Evolutionary conservation across 2,113 vertebrate species (phyloP), one percentile per base, ranked within the genome.

Genomic region (Hiodon tergisus): DNA sequence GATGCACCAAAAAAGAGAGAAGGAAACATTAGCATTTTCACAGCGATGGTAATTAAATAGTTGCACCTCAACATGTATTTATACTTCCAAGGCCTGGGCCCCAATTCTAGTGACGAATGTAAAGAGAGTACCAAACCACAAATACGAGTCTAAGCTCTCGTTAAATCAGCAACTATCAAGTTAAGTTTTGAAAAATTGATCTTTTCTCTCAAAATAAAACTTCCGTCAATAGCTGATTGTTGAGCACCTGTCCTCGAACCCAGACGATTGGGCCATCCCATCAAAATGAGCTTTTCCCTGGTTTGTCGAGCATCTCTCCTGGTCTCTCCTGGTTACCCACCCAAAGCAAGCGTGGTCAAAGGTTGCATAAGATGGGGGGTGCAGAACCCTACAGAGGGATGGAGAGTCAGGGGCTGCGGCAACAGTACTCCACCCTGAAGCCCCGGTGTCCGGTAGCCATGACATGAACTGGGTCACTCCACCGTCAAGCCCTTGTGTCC

Each of bases 181-280:
- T 83, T 77, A 75, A 69, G 46, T 69, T 67, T 79, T 70, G 75
- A 81, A 76, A 80, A 61, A 50, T 75, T 79, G 79, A 77, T 72
- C 68, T 69, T 31, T 14, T 72, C 61, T 78, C 81, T 84, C 85
- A 85, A 87, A 88, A 77, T 17, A 59, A 55, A 51, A 72, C 63
- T 76, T 80, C 82, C 77, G 83, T 82, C 78, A 67, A 63, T 70
- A 84, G 71, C 76, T 76, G 77, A 81, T 91, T 87, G 90, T 91
- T 91, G 90, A 83, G 81, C 89, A 90, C 87, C 88, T 92, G 88
- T 85, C 61, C 85, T 87, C 88, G 81, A 78, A 77, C 79, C 76
- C 47, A 63, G 0, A 81, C 88, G 84, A 89, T 90, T 85, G 86
- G 78, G 82, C 75, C 80, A 77, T 80, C 69, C 81, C 79, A 70